Base-by-base conservation (phyloP, 2,888 invertebrate genomes). In the Cyaniris semiargus region DNA sequence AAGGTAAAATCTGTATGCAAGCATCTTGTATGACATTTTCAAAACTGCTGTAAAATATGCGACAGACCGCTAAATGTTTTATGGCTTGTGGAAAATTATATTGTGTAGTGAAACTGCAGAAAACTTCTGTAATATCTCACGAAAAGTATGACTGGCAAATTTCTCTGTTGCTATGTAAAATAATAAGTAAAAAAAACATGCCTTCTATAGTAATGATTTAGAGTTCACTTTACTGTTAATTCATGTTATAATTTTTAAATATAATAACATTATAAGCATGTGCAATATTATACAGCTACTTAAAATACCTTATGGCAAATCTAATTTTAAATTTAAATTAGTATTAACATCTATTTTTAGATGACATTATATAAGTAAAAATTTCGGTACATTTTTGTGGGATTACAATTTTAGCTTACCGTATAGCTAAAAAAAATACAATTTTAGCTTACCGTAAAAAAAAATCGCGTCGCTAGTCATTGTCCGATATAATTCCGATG, bases 61-160 rank as follows among this genome's bases (percentile, higher is more conserved):
- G 10, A 21, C 58, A 10, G 7, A 21, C 8, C 3, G 58, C 58
- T 23, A 21, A 60, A 21, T 60, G 23, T 60, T 60, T 21, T 21
- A 5, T 60, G 23, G 23, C 3, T 60, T 60, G 60, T 23, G 23
- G 23, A 60, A 60, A 60, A 60, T 58, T 21, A 58, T 21, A 60
- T 23, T 23, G 10, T 60, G 60, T 13, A 10, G 13, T 23, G 23
- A 23, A 23, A 60, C 23, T 60, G 13, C 60, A 23, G 60, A 60
- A 60, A 60, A 58, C 21, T 60, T 60, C 58, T 60, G 58, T 58
- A 56, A 56, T n/a, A 10, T 13, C 8, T 60, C 23, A 60, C 60
- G 60, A 13, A 23, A 23, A 60, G 21, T 60, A 60, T 60, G 60
- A 23, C 60, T 60, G 60, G 60, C 23, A 60, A 60, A 60, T 60